These are phyloP conservation scores for Hybos culiciformis DNA, from an alignment of 2,888 invertebrate species.

Conservation along the genomic window DNA sequence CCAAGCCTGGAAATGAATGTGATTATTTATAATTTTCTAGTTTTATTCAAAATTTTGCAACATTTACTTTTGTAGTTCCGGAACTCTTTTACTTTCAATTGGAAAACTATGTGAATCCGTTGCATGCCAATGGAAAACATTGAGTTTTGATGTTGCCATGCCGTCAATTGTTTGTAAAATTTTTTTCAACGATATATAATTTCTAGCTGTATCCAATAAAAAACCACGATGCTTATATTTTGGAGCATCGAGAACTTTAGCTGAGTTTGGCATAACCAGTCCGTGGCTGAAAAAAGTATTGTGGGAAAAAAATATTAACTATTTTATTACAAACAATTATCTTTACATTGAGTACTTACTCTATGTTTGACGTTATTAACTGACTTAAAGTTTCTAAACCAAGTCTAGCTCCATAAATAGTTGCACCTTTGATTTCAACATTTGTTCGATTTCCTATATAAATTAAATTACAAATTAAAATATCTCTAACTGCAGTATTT, in stretches of 20 bases:
- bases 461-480: neutral
- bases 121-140: constrained; percentile 86
- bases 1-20: constrained; percentile 43
- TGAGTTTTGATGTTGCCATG: constrained; percentile 79
- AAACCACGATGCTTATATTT: constrained; percentile 73
- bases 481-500: neutral
- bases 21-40: too few species aligned
- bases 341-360: constrained; percentile 16
- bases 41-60: too few species aligned
- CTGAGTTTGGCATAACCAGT: constrained; percentile 47
- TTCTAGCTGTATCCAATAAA: constrained; percentile 76
- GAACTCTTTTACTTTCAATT: constrained; percentile 57
- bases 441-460: constrained; percentile 36
- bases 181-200: constrained; percentile 60
- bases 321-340: too few species aligned
- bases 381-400: constrained; percentile 65
- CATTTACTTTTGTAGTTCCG: constrained; percentile 55
- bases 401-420: constrained; percentile 61
- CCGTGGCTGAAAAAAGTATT: constrained; percentile 31
- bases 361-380: constrained; percentile 37
- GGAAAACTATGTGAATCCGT: constrained; percentile 90
- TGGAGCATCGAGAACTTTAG: constrained; percentile 62
- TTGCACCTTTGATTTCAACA: constrained; percentile 43
- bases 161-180: constrained; percentile 65
- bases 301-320: neutral